phyloP scores from a whole-genome alignment of 92 coral and sea anemone genomes.

The Phymanthus crucifer region DNA sequence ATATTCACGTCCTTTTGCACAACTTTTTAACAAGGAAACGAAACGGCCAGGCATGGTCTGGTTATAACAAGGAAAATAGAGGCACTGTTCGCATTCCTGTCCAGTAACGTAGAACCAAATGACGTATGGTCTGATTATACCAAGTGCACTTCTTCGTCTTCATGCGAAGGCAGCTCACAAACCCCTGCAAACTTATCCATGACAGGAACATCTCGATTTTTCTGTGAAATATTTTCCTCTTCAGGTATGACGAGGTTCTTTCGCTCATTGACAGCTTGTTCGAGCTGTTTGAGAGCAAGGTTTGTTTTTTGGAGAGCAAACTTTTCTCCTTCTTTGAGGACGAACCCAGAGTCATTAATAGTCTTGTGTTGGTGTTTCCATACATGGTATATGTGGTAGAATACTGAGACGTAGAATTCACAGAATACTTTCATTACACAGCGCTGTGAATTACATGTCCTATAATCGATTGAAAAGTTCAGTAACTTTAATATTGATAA shows the following conservation, averaged over 20 bases:
- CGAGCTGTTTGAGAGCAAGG: conserved; percentile 68
- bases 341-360: conserved; percentile 95
- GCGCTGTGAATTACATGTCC: conserved; percentile 81
- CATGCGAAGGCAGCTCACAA: conserved; percentile 82
- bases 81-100: no score
- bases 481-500: no score
- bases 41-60: not conserved
- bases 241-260: conserved; percentile 69
- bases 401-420: conserved; percentile 85
- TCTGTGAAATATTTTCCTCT: conserved; percentile 71
- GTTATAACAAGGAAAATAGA: not conserved
- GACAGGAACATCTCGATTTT: conserved; percentile 51
- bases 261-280: conserved; percentile 66
- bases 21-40: no score
- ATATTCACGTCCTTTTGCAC: no score
- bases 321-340: conserved; percentile 90
- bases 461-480: conserved; percentile 11
- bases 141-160: conserved; percentile 92
- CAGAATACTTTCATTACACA: conserved; percentile 76
- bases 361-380: conserved; percentile 98
- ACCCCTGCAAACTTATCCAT: conserved; percentile 90
- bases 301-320: conserved; percentile 73
- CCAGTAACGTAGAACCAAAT: no score
- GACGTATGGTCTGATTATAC: no score
- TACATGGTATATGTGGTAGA: conserved; percentile 72